Base-by-base conservation (phyloP, 1,140 invertebrate genomes). In the Aphis gossypii region DNA sequence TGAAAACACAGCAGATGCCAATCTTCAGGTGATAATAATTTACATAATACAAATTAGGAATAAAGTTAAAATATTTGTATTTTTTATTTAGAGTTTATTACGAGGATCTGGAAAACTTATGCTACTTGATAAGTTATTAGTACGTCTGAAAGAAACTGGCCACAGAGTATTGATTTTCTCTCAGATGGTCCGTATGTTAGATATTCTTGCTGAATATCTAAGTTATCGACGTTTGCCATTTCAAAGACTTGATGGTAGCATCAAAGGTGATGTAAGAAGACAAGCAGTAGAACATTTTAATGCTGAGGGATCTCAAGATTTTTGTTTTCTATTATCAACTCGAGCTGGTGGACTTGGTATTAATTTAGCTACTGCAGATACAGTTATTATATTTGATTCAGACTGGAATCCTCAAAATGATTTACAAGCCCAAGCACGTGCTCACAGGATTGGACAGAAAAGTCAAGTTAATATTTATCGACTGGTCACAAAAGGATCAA, bases 381-480 rank as follows among this genome's bases (percentile, higher is more conserved):
- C 99, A 94, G 99, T 99, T 0, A 99, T 99, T 94, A 99, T 99
- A 94, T 99, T 99, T 95, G 99, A 99, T 95, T 99, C 98, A n/a
- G 99, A 99, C 95, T 99, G 99, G 99, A 99, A 99, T 96, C 99
- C 99, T 14, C 99, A 99, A 95, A 99, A 99, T 96, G 99, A 99
- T 96, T 95, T 99, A 60, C 99, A 99, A 96, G 98, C 98, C 88
- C 98, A 99, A 96, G 98, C 98, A 2, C 96, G 99, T 95, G 99
- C 99, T 84, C 99, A 99, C 96, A 96, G 99, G 94, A 99, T 99
- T 95, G 99, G 99, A 0, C 99, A 99, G 95, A 99, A 99, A 95
- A 99, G 99, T 96, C 98, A 99, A 96, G 97, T 99, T 1, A 99
- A 99, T 95, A 99, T 99, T 95, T 99, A 99, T 96, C 97, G 99